Percentiles rank a stretch among this genome's conserved stretches.
Conservation (phyloP, 2,797 vertebrate species). For the Protonibea diacanthus region DNA sequence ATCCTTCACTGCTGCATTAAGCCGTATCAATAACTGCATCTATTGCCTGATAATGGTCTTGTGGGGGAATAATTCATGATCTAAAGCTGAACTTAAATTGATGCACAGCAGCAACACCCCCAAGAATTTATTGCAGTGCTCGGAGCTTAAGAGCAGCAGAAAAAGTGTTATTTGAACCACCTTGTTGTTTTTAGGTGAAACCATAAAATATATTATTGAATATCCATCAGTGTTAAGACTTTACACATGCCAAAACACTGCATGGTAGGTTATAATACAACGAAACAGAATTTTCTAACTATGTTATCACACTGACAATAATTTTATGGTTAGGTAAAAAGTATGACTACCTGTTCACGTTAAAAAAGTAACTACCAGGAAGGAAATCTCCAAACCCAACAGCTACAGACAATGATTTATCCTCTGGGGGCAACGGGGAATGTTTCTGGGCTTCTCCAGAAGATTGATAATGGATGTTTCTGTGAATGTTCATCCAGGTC, state of each 20-base stretch:
- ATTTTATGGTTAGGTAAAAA: not conserved
- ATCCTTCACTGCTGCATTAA: conserved; percentile 62
- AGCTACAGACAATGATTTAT: no score
- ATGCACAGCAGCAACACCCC: conserved; percentile 25
- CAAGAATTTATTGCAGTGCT: conserved; percentile 7
- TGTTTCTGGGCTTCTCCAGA: no score
- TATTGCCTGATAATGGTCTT: conserved; percentile 22
- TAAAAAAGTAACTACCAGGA: not conserved
- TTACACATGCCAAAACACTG: not conserved
- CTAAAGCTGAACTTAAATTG: conserved; percentile 28
- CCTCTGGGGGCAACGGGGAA: no score
- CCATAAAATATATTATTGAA: not conserved
- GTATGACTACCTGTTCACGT: no score
- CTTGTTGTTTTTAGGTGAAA: not conserved
- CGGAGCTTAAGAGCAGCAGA: not conserved
- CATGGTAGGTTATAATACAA: no score
- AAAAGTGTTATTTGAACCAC: not conserved
- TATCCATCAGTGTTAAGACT: not conserved
- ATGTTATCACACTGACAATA: no score
- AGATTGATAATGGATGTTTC: no score
- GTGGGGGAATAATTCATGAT: conserved; percentile 59
- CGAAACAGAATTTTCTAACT: no score
- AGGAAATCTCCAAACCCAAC: no score
- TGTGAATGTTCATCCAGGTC: no score
- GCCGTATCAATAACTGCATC: conserved; percentile 62